Conservation (phyloP, 92 coral and sea anemone species). For the Pocillopora meandrina region DNA sequence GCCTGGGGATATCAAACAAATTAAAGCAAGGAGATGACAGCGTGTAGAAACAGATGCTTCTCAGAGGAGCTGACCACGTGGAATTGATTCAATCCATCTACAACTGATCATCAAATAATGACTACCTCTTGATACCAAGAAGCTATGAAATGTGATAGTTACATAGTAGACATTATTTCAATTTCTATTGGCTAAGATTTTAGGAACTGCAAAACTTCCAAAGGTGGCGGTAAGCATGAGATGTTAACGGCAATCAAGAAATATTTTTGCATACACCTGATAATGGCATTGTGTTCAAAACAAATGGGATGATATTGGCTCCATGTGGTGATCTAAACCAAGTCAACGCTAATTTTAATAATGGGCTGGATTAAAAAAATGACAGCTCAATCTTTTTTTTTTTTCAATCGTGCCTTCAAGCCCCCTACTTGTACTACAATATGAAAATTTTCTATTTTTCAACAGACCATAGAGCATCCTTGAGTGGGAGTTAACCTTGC, state of each 20-base stretch:
- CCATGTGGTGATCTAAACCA: neutral
- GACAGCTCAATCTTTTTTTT: no score
- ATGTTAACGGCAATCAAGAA: slow-evolving; percentile 9
- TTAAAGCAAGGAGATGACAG: neutral
- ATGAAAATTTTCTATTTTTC: no score
- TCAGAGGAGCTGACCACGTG: slow-evolving; percentile 17
- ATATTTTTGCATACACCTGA: neutral
- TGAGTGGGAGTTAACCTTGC: no score
- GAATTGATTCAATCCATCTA: slow-evolving; percentile 20
- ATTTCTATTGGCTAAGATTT: neutral
- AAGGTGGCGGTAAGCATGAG: neutral
- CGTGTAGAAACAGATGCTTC: neutral
- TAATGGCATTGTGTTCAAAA: neutral
- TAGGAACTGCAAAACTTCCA: neutral
- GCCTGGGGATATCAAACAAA: neutral
- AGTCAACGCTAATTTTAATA: no score
- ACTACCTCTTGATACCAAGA: neutral
- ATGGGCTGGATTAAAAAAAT: no score
- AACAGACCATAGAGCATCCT: no score
- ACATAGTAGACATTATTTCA: no score
- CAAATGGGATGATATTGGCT: neutral
- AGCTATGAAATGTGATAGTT: neutral
- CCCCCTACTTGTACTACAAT: no score
- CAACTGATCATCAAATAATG: neutral
- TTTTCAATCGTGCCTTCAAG: no score